Percentiles rank a stretch among this genome's conserved stretches.
phyloP scores from a whole-genome alignment of 2,888 invertebrate genomes.

The Sarcophaga caerulescens region DNA sequence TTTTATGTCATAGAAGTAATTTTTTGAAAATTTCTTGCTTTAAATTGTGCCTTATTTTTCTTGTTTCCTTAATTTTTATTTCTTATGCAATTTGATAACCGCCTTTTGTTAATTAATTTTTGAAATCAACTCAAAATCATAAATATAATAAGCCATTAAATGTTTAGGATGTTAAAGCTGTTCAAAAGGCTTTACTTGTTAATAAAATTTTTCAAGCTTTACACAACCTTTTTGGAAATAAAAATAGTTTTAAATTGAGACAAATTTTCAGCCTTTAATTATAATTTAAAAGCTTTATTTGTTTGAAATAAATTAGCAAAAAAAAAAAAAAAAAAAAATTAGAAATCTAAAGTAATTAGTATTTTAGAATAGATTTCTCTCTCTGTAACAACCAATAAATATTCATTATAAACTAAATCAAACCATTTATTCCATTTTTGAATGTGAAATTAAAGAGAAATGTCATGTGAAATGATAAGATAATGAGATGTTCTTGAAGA shows the following conservation, averaged over 20 bases:
- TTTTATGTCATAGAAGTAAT: no score
- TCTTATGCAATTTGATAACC: no score
- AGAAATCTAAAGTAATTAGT: neutral
- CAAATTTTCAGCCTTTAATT: constrained; percentile 49
- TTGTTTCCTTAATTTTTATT: no score
- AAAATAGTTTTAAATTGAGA: neutral
- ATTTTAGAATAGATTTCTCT: neutral
- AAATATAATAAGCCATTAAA: neutral
- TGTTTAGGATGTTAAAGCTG: constrained; percentile 29
- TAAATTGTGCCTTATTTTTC: no score
- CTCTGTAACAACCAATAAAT: no score
- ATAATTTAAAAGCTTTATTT: constrained; percentile 47
- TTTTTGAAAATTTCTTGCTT: no score
- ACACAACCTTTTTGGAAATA: neutral
- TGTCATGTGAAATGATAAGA: neutral
- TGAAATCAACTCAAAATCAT: neutral
- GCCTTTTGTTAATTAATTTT: neutral
- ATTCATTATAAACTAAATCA: neutral
- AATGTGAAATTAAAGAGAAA: neutral
- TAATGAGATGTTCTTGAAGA: neutral
- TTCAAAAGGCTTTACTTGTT: constrained; percentile 46
- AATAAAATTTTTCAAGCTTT: constrained; percentile 33
- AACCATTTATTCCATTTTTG: neutral
- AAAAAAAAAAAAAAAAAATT: neutral
- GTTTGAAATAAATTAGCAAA: neutral